Evolutionary conservation across 2,888 invertebrate genomes (phyloP).

Genomic region (Azorinus chamasolen): DNA sequence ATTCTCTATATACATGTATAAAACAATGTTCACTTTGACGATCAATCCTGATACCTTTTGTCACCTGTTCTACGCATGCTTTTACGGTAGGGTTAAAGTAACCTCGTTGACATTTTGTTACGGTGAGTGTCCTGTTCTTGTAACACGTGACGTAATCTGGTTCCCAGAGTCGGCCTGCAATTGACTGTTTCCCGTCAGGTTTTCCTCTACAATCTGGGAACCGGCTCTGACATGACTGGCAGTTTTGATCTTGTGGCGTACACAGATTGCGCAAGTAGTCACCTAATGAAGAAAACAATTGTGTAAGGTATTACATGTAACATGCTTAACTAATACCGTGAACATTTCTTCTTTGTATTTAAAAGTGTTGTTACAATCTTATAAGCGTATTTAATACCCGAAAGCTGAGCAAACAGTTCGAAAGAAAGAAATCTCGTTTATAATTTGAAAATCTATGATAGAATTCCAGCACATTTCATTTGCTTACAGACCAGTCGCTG

Average conservation of each 20-base stretch:
- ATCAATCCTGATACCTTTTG: too few relatives aligned
- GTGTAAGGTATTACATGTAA: not conserved
- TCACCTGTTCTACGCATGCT: slow-evolving; percentile 33
- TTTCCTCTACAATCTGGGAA: slow-evolving; percentile 63
- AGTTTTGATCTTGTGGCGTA: slow-evolving; percentile 34
- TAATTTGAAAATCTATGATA: too few relatives aligned
- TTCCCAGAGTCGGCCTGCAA: slow-evolving; percentile 44
- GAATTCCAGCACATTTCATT: too few relatives aligned
- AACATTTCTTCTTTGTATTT: too few relatives aligned
- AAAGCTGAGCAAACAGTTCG: too few relatives aligned
- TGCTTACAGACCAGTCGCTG: too few relatives aligned
- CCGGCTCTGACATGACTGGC: slow-evolving; percentile 62
- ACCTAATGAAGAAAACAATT: slow-evolving; percentile 52
- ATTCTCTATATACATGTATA: too few relatives aligned
- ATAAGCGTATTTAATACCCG: too few relatives aligned
- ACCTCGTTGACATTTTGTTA: slow-evolving; percentile 64
- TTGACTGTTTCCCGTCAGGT: slow-evolving; percentile 56
- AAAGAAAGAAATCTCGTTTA: too few relatives aligned
- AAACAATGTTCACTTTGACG: too few relatives aligned
- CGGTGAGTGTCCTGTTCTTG: slow-evolving; percentile 61
- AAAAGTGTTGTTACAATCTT: too few relatives aligned
- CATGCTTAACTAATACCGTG: too few relatives aligned
- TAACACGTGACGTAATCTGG: slow-evolving; percentile 49
- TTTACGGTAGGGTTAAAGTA: slow-evolving; percentile 67
- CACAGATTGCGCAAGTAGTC: slow-evolving; percentile 69